Evolutionary conservation across 2,888 invertebrate genomes (phyloP).

Genomic region (Cryptocephalus moraei): DNA sequence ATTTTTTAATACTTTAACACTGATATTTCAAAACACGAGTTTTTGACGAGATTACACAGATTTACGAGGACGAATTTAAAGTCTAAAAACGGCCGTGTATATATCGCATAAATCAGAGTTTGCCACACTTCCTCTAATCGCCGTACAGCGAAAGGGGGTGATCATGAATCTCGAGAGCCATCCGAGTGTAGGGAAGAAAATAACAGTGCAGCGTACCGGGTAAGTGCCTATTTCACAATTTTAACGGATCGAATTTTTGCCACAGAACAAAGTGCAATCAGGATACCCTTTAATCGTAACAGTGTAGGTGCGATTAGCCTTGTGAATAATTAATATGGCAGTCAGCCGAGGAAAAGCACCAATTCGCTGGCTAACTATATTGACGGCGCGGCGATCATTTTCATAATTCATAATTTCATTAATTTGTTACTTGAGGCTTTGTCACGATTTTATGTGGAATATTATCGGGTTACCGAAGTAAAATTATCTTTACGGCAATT

Average conservation of each 20-base stretch:
- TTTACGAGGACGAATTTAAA: too few species aligned
- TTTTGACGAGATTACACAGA: too few species aligned
- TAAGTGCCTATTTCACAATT: constrained; percentile 14
- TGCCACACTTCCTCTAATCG: too few species aligned
- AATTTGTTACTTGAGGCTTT: constrained; percentile 42
- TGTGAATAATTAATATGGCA: constrained; percentile 16
- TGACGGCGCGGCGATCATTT: constrained; percentile 39
- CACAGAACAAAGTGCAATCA: constrained; percentile 15
- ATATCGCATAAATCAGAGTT: too few species aligned
- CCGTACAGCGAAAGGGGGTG: neutral
- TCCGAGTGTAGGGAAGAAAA: neutral
- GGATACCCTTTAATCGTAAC: constrained; percentile 19
- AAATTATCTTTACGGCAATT: constrained; percentile 37
- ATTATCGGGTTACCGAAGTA: constrained; percentile 38
- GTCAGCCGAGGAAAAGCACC: constrained; percentile 7
- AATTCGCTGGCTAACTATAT: constrained; percentile 26
- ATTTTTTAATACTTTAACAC: too few species aligned
- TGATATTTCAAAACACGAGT: too few species aligned
- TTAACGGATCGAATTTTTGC: constrained; percentile 14
- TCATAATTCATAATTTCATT: constrained; percentile 45
- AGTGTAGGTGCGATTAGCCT: constrained; percentile 18
- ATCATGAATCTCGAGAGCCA: neutral
- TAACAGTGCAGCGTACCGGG: constrained; percentile 5
- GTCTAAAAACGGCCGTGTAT: too few species aligned
- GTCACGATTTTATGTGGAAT: constrained; percentile 43